Base-by-base conservation (phyloP, 1,140 invertebrate genomes). In the Acromyrmex charruanus region DNA sequence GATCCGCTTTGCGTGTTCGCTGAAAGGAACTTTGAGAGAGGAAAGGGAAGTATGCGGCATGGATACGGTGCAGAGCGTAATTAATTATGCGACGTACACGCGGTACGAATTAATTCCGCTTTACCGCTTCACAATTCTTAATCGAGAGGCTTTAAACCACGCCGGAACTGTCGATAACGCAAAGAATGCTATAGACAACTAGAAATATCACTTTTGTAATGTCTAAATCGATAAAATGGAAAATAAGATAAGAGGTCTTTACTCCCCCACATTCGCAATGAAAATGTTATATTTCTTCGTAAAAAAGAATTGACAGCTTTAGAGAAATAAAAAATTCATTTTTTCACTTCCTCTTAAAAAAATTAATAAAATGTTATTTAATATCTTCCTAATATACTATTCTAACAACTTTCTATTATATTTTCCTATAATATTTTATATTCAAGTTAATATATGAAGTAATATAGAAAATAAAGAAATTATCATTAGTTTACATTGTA, bases 21-120 rank as follows among this genome's bases (percentile, higher is more conserved):
- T 61, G 58, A 84, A 39, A 68, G 53, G 44, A 69, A 21, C 53
- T 10, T 44, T 44, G 39, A 44, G 39, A 58, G 21, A n/a, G 55
- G 55, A 71, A 35, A 59, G 10, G 7, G 25, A 44, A 55, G 31
- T 12, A 21, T 2, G 31, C 9, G 31, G 49, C 31, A 31, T 25
- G 44, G 69, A 84, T 84, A 84, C 80, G 55, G 69, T 55, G n/a
- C 39, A 55, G 69, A 55, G n/a, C 39, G 39, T 75, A 75, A 84
- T 84, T 84, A 84, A 84, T 84, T 84, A 84, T 75, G 69, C 80
- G 69, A 75, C 35, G 69, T 84, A 84, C 28, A 84, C 39, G 55
- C 80, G 69, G 55, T 21, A 75, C 39, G 80, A 75, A 84, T 84
- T 84, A 84, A 84, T 84, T 84, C 69, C 55, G 55, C 51, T 72